phyloP scores from a whole-genome alignment of 2,113 vertebrate species.

The Perca flavescens region DNA sequence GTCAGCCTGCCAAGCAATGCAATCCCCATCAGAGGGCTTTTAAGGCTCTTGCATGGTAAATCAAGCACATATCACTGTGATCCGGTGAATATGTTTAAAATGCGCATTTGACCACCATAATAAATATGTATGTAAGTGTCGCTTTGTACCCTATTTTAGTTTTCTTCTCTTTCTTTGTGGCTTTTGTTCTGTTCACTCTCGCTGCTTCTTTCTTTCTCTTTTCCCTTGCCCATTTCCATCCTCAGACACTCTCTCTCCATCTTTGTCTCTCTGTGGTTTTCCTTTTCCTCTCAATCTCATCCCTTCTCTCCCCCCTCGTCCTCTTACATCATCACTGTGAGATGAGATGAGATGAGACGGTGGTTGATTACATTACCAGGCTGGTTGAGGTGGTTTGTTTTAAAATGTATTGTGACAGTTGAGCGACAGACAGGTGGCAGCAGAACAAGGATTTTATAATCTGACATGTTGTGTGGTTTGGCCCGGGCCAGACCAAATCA shows the following conservation, averaged over 20 bases:
- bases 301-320: not conserved
- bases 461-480: slow-evolving; percentile 42
- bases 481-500: not conserved
- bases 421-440: slow-evolving; percentile 50
- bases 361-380: slow-evolving; percentile 62
- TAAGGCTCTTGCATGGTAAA: slow-evolving; percentile 13
- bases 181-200: slow-evolving; percentile 8
- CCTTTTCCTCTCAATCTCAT: slow-evolving; percentile 21
- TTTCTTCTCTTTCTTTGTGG: slow-evolving; percentile 6
- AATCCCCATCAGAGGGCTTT: slow-evolving; percentile 1
- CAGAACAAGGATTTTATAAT: slow-evolving; percentile 44
- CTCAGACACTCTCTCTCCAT: slow-evolving; percentile 30
- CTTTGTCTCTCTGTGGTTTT: slow-evolving; percentile 50
- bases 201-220: not conserved
- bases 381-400: slow-evolving; percentile 45
- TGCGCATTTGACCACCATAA: slow-evolving; percentile 33
- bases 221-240: slow-evolving; percentile 23
- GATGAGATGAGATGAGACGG: not conserved
- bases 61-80: slow-evolving; percentile 3
- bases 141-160: not conserved
- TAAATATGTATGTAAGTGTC: not conserved
- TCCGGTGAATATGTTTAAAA: slow-evolving; percentile 15
- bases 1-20: slow-evolving; percentile 11
- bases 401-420: slow-evolving; percentile 41
- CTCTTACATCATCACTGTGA: slow-evolving; percentile 43